These are phyloP conservation scores for Saiga tatarica DNA, from an alignment of 2,113 vertebrate genomes.

Conservation along the genomic window DNA sequence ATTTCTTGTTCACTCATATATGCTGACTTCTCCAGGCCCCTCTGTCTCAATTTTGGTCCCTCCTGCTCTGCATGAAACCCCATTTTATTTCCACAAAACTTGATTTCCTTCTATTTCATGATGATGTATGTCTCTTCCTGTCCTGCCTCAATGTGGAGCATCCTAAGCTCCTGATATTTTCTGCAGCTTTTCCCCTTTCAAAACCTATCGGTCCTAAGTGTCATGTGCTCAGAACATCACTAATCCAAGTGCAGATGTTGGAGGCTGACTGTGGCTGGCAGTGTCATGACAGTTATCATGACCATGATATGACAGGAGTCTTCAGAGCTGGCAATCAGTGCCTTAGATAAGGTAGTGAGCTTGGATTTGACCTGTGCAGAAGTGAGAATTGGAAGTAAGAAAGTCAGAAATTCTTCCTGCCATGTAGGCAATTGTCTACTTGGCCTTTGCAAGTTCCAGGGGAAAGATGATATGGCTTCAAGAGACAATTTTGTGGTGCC, in stretches of 20 bases:
- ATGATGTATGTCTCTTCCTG: neutral
- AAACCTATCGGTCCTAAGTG: neutral
- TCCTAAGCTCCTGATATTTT: neutral
- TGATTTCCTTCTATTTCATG: neutral
- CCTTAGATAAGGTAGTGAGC: neutral
- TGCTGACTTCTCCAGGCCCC: neutral
- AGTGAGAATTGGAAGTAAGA: neutral
- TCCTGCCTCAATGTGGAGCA: neutral
- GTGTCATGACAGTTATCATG: neutral
- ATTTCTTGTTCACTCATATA: neutral
- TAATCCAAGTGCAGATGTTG: neutral
- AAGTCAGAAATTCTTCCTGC: slow-evolving; percentile 9
- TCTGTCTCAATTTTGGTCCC: neutral
- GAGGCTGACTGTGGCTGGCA: neutral
- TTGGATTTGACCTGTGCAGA: neutral
- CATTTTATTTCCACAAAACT: neutral
- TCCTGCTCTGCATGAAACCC: neutral
- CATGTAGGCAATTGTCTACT: neutral
- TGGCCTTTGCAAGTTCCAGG: slow-evolving; percentile 20
- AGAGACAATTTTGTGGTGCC: slow-evolving; percentile 32
- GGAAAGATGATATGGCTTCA: neutral
- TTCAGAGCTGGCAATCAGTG: neutral
- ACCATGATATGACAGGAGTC: neutral
- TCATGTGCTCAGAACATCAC: neutral
- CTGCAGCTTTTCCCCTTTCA: neutral